A percentile compares a stretch with the other conserved stretches of the same genome.
These are phyloP conservation scores for Mimachlamys varia DNA, from an alignment of 2,888 invertebrate species.

Conservation along the genomic window DNA sequence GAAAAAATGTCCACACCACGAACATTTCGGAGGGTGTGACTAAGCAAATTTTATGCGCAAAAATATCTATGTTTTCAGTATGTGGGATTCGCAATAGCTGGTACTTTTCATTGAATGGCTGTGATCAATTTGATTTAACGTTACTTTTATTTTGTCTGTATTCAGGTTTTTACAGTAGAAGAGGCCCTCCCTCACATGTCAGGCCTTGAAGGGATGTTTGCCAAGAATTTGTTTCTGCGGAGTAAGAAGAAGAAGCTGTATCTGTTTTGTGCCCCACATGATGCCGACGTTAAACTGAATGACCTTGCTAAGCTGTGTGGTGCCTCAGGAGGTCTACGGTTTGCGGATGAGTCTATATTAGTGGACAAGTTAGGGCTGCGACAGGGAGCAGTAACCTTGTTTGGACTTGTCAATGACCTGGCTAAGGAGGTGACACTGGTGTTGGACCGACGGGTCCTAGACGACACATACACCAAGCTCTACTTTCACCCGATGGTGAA, in stretches of 20 bases:
- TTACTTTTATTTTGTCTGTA: no score
- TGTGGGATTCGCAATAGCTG: no score
- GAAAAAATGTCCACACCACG: no score
- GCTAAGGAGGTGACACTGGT: conserved; percentile 74
- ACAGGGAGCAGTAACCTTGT: conserved; percentile 80
- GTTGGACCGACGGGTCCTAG: conserved; percentile 68
- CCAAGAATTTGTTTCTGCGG: conserved; percentile 80
- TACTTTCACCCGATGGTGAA: conserved; percentile 80
- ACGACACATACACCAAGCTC: conserved; percentile 67
- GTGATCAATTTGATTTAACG: no score
- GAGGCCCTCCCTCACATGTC: conserved; percentile 75
- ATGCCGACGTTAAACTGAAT: conserved; percentile 76
- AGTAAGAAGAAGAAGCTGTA: conserved; percentile 80
- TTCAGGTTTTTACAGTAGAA: conserved; percentile 80
- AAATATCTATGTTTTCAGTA: no score
- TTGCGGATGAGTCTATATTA: conserved; percentile 77
- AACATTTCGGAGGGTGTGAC: no score
- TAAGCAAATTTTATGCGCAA: no score
- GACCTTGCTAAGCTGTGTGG: conserved; percentile 76
- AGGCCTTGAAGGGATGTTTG: conserved; percentile 74
- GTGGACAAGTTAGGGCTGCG: conserved; percentile 76
- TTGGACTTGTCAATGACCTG: conserved; percentile 79
- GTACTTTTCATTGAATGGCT: no score
- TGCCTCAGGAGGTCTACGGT: conserved; percentile 77
- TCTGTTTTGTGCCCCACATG: conserved; percentile 78